phyloP scores from a whole-genome alignment of 1,140 invertebrate genomes.

The Diplogasteroides magnus region DNA sequence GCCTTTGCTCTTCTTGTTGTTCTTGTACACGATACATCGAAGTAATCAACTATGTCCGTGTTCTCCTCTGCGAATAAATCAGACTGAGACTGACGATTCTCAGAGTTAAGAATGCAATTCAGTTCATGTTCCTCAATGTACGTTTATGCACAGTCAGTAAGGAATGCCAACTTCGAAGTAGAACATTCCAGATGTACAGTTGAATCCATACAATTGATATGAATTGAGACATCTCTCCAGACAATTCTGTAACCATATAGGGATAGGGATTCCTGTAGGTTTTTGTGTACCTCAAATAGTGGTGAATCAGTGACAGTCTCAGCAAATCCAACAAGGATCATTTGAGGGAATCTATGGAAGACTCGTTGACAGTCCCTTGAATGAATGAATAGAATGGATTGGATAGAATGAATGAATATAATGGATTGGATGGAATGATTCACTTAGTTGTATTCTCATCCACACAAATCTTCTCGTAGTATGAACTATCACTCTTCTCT shows the following conservation, averaged over 20 bases:
- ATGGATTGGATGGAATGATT: constrained; percentile 13
- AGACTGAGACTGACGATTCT: constrained; percentile 42
- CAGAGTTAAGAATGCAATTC: constrained; percentile 54
- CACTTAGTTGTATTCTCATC: constrained; percentile 42
- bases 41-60: constrained; percentile 55
- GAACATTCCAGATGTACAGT: constrained; percentile 50
- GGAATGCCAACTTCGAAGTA: constrained; percentile 45
- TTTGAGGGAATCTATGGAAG: constrained; percentile 51
- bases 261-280: neutral
- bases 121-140: constrained; percentile 49
- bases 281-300: constrained; percentile 26
- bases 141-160: neutral
- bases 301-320: constrained; percentile 52
- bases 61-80: constrained; percentile 52
- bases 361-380: constrained; percentile 44
- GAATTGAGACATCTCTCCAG: constrained; percentile 54
- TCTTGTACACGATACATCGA: constrained; percentile 50
- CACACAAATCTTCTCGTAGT: constrained; percentile 52
- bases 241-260: constrained; percentile 31
- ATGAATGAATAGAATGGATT: neutral
- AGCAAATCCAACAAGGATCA: constrained; percentile 54
- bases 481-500: constrained; percentile 41
- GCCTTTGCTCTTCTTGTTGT: too few relatives aligned
- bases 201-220: constrained; percentile 46
- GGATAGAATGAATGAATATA: constrained; percentile 6